Base-by-base conservation (phyloP, 2,113 vertebrate species). In the Phylloscopus trochilus region DNA sequence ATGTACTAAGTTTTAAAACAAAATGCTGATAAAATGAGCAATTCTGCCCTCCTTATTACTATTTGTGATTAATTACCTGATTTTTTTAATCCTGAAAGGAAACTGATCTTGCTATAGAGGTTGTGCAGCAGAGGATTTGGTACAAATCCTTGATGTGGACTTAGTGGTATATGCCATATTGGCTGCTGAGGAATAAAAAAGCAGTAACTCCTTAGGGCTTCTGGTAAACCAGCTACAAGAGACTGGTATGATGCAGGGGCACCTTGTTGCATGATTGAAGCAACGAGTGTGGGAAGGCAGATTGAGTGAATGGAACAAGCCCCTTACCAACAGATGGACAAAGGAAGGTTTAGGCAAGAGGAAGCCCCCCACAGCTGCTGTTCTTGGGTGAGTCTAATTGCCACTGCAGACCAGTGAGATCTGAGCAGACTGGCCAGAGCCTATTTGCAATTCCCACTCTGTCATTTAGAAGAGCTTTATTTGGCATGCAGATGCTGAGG, bases 391-490 rank as follows among this genome's bases (percentile, higher is more conserved):
- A 62, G 39, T 35, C 51, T 90, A 79, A 89, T 56, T 90, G 24
- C 75, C 49, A 15, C 66, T 96, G 95, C 2, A 87, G 97, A 90
- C 62, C 55, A 52, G 77, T 41, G 92, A 93, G 87, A 94, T 68
- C 73, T 17, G 4, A 69, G 80, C 78, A 90, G 76, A 59, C 47
- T 47, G 92, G 62, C 68, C 92, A 88, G 92, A 78, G 44, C 21
- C 80, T 87, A 37, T 79, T 95, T 97, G 96, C 83, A 97, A 95
- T 79, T 83, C 73, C 93, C 87, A 81, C 96, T 83, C 22, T 98
- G 60, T 98, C 95, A 98, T 98, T 98, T 98, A 91, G 86, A 70
- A 97, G 89, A 89, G 70, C 92, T 97, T 94, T 93, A 90, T 93
- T 95, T 96, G 93, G 89, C 55, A 77, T 66, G 79, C 76, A 23